These are phyloP conservation scores for Drosophila melanosoma DNA, from an alignment of 2,888 invertebrate species.

Conservation along the genomic window DNA sequence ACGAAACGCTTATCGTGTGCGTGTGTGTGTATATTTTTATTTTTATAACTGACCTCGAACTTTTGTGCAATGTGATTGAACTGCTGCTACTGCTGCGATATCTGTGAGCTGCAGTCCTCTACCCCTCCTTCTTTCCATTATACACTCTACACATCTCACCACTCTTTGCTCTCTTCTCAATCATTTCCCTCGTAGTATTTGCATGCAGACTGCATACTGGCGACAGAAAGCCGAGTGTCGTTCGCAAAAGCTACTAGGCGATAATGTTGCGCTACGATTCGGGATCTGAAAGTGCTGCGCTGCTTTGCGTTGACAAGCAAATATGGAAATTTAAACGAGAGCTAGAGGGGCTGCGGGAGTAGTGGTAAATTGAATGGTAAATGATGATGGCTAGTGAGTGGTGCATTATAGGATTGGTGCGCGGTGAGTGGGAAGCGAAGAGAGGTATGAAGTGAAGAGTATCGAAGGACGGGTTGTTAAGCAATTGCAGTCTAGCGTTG, in stretches of 20 bases:
- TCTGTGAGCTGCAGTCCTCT: slow-evolving; percentile 56
- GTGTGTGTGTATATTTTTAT: slow-evolving; percentile 45
- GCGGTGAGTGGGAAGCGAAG: neutral
- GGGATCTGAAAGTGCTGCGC: slow-evolving; percentile 57
- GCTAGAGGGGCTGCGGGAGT: slow-evolving; percentile 21
- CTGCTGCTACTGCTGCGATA: slow-evolving; percentile 74
- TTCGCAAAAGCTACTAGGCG: slow-evolving; percentile 38
- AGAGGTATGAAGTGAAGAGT: neutral
- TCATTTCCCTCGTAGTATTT: slow-evolving; percentile 48
- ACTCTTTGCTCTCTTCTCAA: slow-evolving; percentile 1
- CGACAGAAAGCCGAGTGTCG: neutral
- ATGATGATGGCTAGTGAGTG: slow-evolving; percentile 26
- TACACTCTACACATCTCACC: neutral
- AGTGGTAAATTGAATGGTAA: slow-evolving; percentile 23
- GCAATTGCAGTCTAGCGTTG: neutral
- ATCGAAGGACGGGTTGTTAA: neutral
- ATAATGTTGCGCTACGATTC: slow-evolving; percentile 57
- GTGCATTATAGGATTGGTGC: neutral
- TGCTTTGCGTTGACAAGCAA: slow-evolving; percentile 66
- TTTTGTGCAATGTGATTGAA: slow-evolving; percentile 83
- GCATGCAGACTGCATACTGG: slow-evolving; percentile 79
- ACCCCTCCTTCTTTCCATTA: neutral
- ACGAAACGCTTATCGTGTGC: slow-evolving; percentile 25
- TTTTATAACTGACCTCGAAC: slow-evolving; percentile 84
- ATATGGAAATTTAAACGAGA: slow-evolving; percentile 68